These are phyloP conservation scores for Yponomeuta sedellus DNA, from an alignment of 2,888 invertebrate species.

Conservation along the genomic window DNA sequence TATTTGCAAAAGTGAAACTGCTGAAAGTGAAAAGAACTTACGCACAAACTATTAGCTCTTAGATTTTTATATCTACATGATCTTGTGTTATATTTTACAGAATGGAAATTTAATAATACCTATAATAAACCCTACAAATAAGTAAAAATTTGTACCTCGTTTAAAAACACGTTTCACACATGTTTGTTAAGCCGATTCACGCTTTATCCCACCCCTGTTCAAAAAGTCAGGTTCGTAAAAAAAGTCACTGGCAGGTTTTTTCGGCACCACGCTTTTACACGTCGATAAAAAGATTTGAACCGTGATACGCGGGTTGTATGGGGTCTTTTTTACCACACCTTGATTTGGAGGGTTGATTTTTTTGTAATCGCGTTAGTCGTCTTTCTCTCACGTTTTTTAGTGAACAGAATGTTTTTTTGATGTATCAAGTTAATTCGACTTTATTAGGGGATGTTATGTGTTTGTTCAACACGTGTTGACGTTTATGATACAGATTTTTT, in stretches of 20 bases:
- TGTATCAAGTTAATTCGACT: conserved; percentile 48
- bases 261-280: conserved; percentile 21
- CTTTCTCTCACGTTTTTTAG: conserved; percentile 68
- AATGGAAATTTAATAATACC: too few relatives aligned
- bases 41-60: conserved; percentile 19
- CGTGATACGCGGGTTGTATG: conserved; percentile 29
- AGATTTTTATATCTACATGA: neutral
- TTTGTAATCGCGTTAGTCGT: conserved; percentile 50
- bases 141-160: too few relatives aligned
- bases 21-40: too few relatives aligned
- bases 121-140: too few relatives aligned
- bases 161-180: too few relatives aligned
- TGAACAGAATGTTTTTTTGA: conserved; percentile 38
- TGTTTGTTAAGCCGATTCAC: conserved; percentile 27
- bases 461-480: conserved; percentile 37
- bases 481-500: conserved; percentile 30
- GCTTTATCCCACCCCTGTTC: conserved; percentile 25
- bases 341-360: conserved; percentile 47
- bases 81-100: too few relatives aligned
- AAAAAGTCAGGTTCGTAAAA: conserved; percentile 53
- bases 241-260: conserved; percentile 49
- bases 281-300: conserved; percentile 43
- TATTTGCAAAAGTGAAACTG: conserved; percentile 33
- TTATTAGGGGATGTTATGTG: conserved; percentile 57
- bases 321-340: conserved; percentile 49